phyloP scores from a whole-genome alignment of 2,888 invertebrate genomes.

The Cordylochernes scorpioides region DNA sequence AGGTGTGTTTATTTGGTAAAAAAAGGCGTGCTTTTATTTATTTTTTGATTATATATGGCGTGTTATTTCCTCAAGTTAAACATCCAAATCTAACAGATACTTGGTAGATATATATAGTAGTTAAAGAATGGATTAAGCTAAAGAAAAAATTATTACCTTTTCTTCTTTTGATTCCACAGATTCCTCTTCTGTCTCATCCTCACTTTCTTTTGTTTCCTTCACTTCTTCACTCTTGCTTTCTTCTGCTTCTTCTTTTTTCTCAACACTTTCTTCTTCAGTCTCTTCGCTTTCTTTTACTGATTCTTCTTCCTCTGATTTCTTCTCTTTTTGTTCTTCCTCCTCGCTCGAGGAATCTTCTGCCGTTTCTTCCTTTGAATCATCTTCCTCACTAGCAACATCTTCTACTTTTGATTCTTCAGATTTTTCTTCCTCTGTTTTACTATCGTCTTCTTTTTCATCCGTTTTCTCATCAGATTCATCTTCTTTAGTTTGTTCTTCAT shows the following conservation, averaged over 20 bases:
- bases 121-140: background rate
- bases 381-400: conserved; percentile 2
- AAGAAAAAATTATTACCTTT: conserved; percentile 4
- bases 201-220: conserved; percentile 1
- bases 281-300: conserved; percentile 20
- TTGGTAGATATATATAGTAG: too few species aligned
- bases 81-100: too few species aligned
- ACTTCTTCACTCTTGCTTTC: conserved; percentile 3
- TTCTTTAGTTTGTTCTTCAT: conserved; percentile 2
- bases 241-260: conserved; percentile 3
- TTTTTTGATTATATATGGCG: too few species aligned
- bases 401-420: conserved; percentile 1
- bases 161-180: conserved; percentile 20
- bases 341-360: conserved; percentile 16
- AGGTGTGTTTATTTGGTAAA: too few species aligned
- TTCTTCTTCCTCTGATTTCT: conserved; percentile 5
- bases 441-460: conserved; percentile 3
- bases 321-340: conserved; percentile 15
- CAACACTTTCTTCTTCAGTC: conserved; percentile 17
- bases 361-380: conserved; percentile 3
- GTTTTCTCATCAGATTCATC: conserved; percentile 1
- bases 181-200: background rate
- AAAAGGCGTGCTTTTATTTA: too few species aligned
- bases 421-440: conserved; percentile 2
- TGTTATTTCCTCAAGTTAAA: too few species aligned